Base-by-base conservation (phyloP, 2,113 vertebrate genomes). In the Corynorhinus townsendii region DNA sequence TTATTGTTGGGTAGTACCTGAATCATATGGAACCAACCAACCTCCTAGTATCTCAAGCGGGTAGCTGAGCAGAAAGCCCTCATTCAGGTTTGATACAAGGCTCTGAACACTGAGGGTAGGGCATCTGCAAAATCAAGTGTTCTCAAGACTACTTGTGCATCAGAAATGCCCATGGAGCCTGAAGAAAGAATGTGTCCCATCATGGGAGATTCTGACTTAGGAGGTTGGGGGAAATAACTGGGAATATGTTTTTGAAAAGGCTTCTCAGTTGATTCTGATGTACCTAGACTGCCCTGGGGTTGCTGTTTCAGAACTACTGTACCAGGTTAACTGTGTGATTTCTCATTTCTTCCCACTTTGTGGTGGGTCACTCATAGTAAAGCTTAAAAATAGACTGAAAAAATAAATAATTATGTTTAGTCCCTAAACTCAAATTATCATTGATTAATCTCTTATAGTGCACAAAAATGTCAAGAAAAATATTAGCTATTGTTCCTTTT, bases 361-460 rank as follows among this genome's bases (percentile, higher is more conserved):
- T 92, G 38, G 5, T 56, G 12, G 10, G 24, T 47, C 24, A 11
- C 26, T 56, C 22, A 22, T 62, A 33, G 80, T 30, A 81, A 84
- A 69, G 56, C 43, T 81, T 66, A 72, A 85, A 72, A 90, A 54
- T 7, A 82, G 24, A 40, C 40, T 35, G 28, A 62, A 56, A 49
- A 62, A 12, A 59, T 59, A 24, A 59, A 26, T 59, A 62, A 62
- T 26, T 84, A 75, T 83, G 9, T 59, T 86, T 59, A 62, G 49
- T 83, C 71, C 86, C 3, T 80, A 94, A 88, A 91, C 7, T 69
- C 69, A 94, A 89, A 71, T 83, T 90, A 86, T 91, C 15, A 73
- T 83, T 90, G 62, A 49, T 92, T 91, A 86, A 47, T 49, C 77
- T 89, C 68, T 59, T 49, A 26, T 10, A 8, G 26, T 64, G 14